Percentiles rank a stretch among this genome's conserved stretches.
Conservation (phyloP, 37 sponge, comb jelly and placozoan genomes). For the Chondrosia reniformis region DNA sequence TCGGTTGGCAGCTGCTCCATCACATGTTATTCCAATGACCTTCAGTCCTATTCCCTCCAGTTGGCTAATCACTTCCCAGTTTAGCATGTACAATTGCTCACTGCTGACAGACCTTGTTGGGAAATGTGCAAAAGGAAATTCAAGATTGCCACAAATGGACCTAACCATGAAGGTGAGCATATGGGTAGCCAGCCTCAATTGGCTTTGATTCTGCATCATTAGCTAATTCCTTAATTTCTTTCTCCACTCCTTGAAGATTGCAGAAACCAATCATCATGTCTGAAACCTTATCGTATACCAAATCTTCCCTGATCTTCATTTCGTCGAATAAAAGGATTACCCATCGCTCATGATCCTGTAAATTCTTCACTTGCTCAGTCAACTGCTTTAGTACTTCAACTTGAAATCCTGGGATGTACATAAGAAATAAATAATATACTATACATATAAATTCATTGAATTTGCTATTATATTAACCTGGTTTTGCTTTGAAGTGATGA, state of each 20-base stretch:
- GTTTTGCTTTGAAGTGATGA: neutral
- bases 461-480: neutral
- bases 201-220: too few species aligned
- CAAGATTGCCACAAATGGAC: neutral
- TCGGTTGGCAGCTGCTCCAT: conserved; percentile 19
- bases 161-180: conserved; percentile 10
- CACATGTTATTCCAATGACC: conserved; percentile 10
- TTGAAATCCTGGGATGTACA: neutral
- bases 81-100: neutral
- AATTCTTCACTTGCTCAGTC: neutral
- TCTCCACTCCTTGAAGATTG: neutral
- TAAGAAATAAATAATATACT: neutral
- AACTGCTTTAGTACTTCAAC: neutral
- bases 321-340: neutral
- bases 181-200: neutral
- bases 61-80: neutral
- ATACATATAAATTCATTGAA: neutral
- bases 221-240: neutral
- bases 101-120: neutral
- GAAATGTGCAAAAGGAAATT: conserved; percentile 18
- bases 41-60: neutral
- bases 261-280: neutral
- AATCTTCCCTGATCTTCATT: neutral
- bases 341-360: neutral
- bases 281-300: neutral